Evolutionary conservation across 2,797 vertebrate species (phyloP), one percentile per base, ranked within the genome.

Genomic region (Nothura maculosa): DNA sequence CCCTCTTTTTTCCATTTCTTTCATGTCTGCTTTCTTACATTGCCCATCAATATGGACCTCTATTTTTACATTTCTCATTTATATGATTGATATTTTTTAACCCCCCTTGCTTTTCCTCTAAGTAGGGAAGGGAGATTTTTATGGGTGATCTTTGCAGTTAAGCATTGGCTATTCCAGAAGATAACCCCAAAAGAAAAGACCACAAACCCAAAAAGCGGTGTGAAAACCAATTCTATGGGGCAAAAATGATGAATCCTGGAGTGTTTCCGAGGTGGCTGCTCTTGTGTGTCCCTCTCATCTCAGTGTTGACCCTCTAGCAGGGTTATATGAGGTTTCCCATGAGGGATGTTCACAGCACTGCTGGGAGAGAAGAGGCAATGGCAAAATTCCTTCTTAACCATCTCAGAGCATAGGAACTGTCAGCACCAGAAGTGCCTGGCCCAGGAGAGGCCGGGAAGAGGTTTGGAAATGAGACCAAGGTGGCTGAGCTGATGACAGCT

Each of bases 401-500:
- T 73, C 89, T 95, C 19, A 3, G 85, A 93, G 93, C 62, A 9
- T 36, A 95, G 27, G 18, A n/a, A 89, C 91, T 96, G 95, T 96
- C 95, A 96, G 89, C 95, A 83, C 91, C 91, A 95, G 80, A 94
- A 95, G 87, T 93, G 81, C 73, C 90, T 93, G 92, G 78, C 74
- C 1, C 36, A 20, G 34, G 48, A 27, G 48, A 30, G 15, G 36
- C 1, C 32, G 34, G 88, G 83, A 68, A 69, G 67, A 0, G 4
- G 81, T 40, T 40, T 5, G 0, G 22, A 92, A 95, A 95, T 89
- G 95, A 95, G 93, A 81, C 92, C 95, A 95, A 95, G 89, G 94
- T 94, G 94, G 94, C 89, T 0, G 2, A 93, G 96, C 94, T 94
- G 92, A 92, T 87, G 89, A 96, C 93, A 95, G 94, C 93, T 91